These are phyloP conservation scores for Momotus momota DNA, from an alignment of 2,797 vertebrate genomes.

Conservation along the genomic window DNA sequence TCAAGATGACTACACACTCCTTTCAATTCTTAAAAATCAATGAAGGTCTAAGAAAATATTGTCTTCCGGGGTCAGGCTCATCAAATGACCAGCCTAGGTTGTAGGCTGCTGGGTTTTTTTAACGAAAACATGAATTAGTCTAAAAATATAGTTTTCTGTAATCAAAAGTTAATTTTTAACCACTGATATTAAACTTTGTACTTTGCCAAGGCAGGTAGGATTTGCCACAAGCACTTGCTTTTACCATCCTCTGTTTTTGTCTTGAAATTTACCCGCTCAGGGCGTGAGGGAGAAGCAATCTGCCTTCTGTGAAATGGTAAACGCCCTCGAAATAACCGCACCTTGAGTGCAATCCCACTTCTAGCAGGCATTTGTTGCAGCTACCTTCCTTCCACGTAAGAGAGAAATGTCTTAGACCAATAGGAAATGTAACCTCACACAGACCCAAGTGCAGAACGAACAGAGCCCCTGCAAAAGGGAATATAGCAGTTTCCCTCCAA, in stretches of 20 bases:
- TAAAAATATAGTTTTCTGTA: background rate
- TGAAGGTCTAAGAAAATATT: background rate
- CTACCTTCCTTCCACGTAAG: background rate
- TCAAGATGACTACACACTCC: background rate
- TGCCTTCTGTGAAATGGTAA: background rate
- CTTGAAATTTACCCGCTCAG: background rate
- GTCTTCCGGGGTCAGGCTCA: background rate
- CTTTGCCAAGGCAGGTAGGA: background rate
- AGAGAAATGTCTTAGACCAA: background rate
- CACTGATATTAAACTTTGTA: background rate
- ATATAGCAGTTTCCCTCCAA: background rate
- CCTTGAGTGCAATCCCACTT: background rate
- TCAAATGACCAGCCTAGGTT: background rate
- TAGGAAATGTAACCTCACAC: background rate
- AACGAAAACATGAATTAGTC: slow-evolving; percentile 1
- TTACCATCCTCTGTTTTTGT: background rate
- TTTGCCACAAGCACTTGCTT: slow-evolving; percentile 1
- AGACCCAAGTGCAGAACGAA: background rate
- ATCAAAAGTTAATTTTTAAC: slow-evolving; percentile 9
- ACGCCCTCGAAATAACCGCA: background rate
- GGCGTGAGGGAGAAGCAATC: background rate
- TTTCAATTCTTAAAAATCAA: background rate
- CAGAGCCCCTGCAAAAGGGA: background rate
- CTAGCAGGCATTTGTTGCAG: background rate
- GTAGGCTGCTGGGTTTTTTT: background rate